Conservation (phyloP, 1,140 invertebrate genomes). For the Drusus annulatus region DNA sequence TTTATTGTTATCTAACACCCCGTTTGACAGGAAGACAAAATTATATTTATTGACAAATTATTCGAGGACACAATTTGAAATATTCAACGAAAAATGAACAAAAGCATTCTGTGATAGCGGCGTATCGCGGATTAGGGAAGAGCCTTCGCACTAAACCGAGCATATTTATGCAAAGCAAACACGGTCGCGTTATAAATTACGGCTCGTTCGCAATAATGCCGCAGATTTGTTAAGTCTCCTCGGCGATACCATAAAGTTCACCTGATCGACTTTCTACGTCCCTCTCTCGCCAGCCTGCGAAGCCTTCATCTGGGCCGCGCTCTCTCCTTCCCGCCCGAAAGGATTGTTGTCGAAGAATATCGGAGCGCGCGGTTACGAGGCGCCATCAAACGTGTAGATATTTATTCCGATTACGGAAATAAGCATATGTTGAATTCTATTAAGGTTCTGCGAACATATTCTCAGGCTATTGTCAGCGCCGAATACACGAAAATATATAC, state of each 20-base stretch:
- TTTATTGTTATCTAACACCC: not conserved
- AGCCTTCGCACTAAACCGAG: constrained; percentile 37
- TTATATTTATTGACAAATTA: not conserved
- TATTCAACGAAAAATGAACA: not conserved
- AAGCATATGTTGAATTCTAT: constrained; percentile 23
- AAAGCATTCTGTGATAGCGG: not conserved
- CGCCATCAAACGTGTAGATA: constrained; percentile 37
- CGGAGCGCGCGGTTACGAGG: constrained; percentile 19
- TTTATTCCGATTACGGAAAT: constrained; percentile 32
- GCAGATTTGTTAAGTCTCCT: constrained; percentile 54
- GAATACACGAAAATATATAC: too few species aligned
- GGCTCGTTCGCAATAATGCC: constrained; percentile 56
- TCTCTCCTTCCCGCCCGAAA: not conserved
- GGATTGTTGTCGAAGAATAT: not conserved
- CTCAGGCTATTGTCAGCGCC: constrained; percentile 5
- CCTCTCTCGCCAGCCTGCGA: not conserved
- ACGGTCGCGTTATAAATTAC: constrained; percentile 56
- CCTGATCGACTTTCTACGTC: not conserved
- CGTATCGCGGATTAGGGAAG: constrained; percentile 27
- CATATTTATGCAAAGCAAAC: constrained; percentile 58
- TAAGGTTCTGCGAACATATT: constrained; percentile 2
- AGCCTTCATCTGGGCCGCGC: not conserved
- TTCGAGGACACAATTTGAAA: not conserved
- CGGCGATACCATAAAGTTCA: constrained; percentile 39
- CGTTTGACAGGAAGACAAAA: not conserved